Evolutionary conservation across 2,888 invertebrate genomes (phyloP).

Genomic region (Amphipoea lucens): DNA sequence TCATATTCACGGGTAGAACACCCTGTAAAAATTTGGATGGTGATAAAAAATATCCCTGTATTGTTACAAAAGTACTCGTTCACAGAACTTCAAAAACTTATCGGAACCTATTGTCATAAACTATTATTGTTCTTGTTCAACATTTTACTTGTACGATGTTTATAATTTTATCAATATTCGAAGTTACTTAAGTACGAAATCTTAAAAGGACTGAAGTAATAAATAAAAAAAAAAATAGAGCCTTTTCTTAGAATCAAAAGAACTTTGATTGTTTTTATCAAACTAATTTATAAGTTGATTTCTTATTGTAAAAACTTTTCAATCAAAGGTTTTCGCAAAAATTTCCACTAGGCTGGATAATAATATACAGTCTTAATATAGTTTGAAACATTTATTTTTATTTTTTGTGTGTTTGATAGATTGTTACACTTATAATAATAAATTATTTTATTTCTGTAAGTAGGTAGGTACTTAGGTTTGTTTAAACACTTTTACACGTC

Average conservation of each 20-base stretch:
- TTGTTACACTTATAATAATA: not conserved
- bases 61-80: not conserved
- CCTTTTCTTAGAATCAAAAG: not conserved
- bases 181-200: not conserved
- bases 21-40: too few relatives aligned
- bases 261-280: not conserved
- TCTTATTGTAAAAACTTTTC: not conserved
- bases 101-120: not conserved
- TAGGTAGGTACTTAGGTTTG: not conserved
- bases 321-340: not conserved
- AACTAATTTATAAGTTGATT: conserved; percentile 8
- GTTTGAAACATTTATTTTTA: not conserved
- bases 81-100: not conserved
- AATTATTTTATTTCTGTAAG: too few relatives aligned
- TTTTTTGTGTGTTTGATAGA: not conserved
- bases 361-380: not conserved
- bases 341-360: not conserved
- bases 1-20: too few relatives aligned
- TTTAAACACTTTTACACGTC: not conserved
- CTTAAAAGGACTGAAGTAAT: not conserved
- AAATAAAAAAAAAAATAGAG: not conserved
- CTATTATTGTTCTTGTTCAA: not conserved
- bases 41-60: too few relatives aligned
- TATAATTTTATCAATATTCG: not conserved
- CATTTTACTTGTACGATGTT: not conserved